Evolutionary conservation across 2,888 invertebrate species (phyloP).

Genomic region (Tanypteryx hageni): DNA sequence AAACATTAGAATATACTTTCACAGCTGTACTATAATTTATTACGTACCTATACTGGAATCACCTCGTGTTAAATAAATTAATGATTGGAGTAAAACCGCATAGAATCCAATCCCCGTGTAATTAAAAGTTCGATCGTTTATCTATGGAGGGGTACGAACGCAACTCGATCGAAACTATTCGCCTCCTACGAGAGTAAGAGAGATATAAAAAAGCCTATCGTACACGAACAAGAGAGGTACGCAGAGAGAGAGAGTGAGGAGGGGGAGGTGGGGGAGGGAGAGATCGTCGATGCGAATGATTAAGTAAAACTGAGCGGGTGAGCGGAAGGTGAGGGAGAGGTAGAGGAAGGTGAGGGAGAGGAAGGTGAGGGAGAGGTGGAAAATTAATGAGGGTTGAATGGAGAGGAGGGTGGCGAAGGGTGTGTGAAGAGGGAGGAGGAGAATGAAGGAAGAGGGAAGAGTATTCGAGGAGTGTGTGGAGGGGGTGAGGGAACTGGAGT

Average conservation of each 20-base stretch:
- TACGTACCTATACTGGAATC: no score
- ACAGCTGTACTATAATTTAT: no score
- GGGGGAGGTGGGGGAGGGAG: not conserved
- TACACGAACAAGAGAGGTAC: not conserved
- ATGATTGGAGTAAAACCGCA: no score
- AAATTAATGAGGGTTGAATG: constrained; percentile 52
- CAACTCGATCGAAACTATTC: no score
- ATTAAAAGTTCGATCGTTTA: no score
- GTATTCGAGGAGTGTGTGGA: not conserved
- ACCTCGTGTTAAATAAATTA: no score
- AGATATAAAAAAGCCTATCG: not conserved
- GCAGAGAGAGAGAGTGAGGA: not conserved
- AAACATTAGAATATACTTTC: no score
- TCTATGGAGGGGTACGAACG: no score
- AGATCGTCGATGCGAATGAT: constrained; percentile 28
- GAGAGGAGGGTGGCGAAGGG: not conserved
- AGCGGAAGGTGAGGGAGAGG: not conserved
- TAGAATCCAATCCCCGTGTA: no score
- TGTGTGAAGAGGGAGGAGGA: not conserved
- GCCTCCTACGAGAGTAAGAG: not conserved
- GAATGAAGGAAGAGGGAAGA: not conserved
- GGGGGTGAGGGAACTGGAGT: constrained; percentile 37
- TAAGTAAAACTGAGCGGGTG: constrained; percentile 4
- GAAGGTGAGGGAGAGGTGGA: not conserved
- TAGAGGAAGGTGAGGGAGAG: not conserved